Conservation (phyloP, 2,888 invertebrate genomes). For the Auanema freiburgensis region DNA sequence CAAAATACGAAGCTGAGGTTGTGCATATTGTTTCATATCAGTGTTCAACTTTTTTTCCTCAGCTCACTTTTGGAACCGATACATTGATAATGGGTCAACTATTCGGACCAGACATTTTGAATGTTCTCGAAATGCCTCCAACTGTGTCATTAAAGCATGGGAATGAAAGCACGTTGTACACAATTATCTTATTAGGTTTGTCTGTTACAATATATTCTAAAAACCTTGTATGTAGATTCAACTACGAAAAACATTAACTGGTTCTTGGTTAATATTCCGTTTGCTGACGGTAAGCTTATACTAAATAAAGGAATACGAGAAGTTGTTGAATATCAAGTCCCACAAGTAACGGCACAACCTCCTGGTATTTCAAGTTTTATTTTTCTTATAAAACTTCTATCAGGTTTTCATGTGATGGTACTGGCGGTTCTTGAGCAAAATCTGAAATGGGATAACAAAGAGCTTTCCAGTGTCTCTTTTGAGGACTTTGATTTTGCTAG, state of each 20-base stretch:
- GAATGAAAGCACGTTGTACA: conserved; percentile 32
- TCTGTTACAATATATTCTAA: not conserved
- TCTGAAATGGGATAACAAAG: conserved; percentile 29
- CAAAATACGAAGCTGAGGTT: conserved; percentile 26
- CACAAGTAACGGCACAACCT: conserved; percentile 2
- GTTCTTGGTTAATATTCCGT: conserved; percentile 28
- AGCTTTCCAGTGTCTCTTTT: conserved; percentile 23
- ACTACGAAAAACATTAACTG: conserved; percentile 6
- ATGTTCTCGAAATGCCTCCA: conserved; percentile 28
- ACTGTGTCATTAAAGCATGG: conserved; percentile 25
- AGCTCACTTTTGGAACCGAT: conserved; percentile 29
- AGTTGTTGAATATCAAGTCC: not conserved
- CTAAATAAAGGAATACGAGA: conserved; percentile 14
- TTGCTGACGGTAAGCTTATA: conserved; percentile 28
- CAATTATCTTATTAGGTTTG: conserved; percentile 34
- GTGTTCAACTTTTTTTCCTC: too few relatives aligned
- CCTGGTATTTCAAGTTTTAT: not conserved
- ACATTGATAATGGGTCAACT: conserved; percentile 31
- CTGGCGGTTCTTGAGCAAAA: conserved; percentile 33
- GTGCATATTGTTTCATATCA: too few relatives aligned
- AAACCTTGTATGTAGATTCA: conserved; percentile 7
- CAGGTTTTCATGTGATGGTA: conserved; percentile 36
- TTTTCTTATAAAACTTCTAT: not conserved
- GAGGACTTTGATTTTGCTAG: conserved; percentile 28
- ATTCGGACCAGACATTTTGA: conserved; percentile 26